Conservation (phyloP, 2,797 vertebrate genomes). For the Micrastur ruficollis region DNA sequence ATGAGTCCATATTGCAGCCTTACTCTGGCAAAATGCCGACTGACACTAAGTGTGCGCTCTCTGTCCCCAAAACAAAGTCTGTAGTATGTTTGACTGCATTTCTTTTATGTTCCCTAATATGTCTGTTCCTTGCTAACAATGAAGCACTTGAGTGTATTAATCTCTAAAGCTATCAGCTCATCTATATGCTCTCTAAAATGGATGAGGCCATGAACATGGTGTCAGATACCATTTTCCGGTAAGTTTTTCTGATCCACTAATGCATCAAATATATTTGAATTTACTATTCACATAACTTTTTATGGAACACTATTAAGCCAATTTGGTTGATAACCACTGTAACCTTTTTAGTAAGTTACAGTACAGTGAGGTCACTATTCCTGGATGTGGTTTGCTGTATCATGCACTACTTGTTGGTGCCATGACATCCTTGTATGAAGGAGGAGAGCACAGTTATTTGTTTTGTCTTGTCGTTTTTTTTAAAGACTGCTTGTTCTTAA, state of each 20-base stretch:
- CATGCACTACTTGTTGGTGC: neutral
- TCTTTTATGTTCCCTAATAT: neutral
- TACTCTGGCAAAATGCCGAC: neutral
- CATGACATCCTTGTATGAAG: neutral
- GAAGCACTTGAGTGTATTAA: neutral
- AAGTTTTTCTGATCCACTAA: slow-evolving; percentile 57
- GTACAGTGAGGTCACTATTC: slow-evolving; percentile 50
- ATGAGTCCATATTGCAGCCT: neutral
- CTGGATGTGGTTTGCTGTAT: slow-evolving; percentile 41
- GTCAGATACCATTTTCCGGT: slow-evolving; percentile 36
- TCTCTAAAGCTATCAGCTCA: slow-evolving; percentile 16
- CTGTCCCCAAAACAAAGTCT: neutral
- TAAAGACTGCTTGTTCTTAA: slow-evolving; percentile 27
- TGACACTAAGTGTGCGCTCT: neutral
- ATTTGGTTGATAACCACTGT: slow-evolving; percentile 37
- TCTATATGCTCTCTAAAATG: slow-evolving; percentile 19
- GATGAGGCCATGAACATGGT: slow-evolving; percentile 42
- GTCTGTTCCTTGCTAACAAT: neutral
- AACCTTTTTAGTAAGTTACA: slow-evolving; percentile 47
- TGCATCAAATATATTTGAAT: slow-evolving; percentile 57
- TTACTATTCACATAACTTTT: slow-evolving; percentile 62
- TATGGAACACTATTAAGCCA: slow-evolving; percentile 46
- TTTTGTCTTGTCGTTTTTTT: neutral
- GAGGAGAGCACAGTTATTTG: neutral
- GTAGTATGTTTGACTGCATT: neutral